A percentile compares a stretch with the other conserved stretches of the same genome.
phyloP scores from a whole-genome alignment of 2,113 vertebrate species.

The Oceanites oceanicus region DNA sequence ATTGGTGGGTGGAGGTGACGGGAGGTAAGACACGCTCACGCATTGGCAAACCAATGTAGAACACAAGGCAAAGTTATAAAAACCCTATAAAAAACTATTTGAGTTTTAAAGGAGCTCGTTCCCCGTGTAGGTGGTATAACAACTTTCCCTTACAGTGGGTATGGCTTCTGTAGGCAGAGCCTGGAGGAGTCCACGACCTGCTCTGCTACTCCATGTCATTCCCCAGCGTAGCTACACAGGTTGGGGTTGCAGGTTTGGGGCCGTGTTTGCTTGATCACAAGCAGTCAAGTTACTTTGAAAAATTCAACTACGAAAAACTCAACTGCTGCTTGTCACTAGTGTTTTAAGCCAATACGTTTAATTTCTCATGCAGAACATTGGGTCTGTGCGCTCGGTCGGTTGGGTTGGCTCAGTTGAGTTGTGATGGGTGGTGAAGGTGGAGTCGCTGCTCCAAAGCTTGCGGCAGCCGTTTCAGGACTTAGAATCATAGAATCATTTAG shows the following conservation, averaged over 20 bases:
- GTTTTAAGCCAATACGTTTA: neutral
- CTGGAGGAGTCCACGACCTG: neutral
- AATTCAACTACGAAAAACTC: neutral
- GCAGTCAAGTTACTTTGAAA: neutral
- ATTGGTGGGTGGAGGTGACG: neutral
- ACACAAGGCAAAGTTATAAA: neutral
- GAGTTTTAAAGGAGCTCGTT: neutral
- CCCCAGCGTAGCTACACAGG: too few species aligned
- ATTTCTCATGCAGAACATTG: too few species aligned
- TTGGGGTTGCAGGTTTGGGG: neutral
- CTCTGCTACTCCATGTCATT: neutral
- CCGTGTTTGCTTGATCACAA: rapidly evolving
- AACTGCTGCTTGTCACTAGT: rapidly evolving
- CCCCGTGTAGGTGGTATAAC: neutral
- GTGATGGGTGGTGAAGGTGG: neutral
- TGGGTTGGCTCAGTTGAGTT: rapidly evolving
- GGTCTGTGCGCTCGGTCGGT: rapidly evolving
- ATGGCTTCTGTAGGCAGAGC: neutral
- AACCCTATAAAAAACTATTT: neutral
- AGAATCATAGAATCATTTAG: too few species aligned
- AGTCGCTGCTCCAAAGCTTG: neutral
- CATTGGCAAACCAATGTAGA: neutral
- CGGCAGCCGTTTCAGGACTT: rapidly evolving
- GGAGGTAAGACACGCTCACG: neutral
- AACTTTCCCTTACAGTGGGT: rapidly evolving